phyloP scores from a whole-genome alignment of 2,888 invertebrate genomes.

The Augochlorella aurata region DNA sequence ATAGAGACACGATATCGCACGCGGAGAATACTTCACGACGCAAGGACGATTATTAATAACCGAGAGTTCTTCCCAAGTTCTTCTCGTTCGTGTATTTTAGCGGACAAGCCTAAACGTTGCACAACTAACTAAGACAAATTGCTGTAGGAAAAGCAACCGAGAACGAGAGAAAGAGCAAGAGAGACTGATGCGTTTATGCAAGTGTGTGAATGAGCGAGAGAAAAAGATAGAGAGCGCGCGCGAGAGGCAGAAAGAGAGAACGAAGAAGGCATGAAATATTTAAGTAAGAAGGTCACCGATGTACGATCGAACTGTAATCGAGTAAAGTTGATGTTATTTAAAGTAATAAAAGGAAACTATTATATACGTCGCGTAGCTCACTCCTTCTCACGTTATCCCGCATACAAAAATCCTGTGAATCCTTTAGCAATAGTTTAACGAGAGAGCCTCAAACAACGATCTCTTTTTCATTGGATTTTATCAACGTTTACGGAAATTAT shows the following conservation, averaged over 20 bases:
- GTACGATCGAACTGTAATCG: constrained; percentile 75
- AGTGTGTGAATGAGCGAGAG: constrained; percentile 1
- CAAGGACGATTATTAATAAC: constrained; percentile 56
- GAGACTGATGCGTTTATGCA: constrained; percentile 1
- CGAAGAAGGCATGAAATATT: constrained; percentile 42
- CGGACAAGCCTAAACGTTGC: constrained; percentile 69
- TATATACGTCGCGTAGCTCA: constrained; percentile 56
- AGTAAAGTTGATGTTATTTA: constrained; percentile 80
- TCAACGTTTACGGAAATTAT: too few relatives aligned
- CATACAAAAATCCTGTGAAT: neutral
- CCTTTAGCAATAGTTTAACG: neutral
- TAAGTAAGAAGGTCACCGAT: constrained; percentile 66
- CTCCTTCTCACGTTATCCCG: constrained; percentile 22
- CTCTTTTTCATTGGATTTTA: too few relatives aligned
- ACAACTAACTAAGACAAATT: constrained; percentile 72
- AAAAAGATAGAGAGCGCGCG: constrained; percentile 23
- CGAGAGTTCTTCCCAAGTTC: constrained; percentile 59
- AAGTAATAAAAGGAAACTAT: constrained; percentile 69
- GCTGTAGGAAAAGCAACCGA: constrained; percentile 23
- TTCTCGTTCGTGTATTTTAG: constrained; percentile 67
- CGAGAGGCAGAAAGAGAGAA: constrained; percentile 25
- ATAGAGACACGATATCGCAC: constrained; percentile 18
- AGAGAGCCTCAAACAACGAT: too few relatives aligned
- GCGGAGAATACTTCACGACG: constrained; percentile 36
- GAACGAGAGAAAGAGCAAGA: constrained; percentile 9